A percentile compares a stretch with the other conserved stretches of the same genome.
phyloP scores from a whole-genome alignment of 35 echinoderm and acorn worm species.

The Nesometra sesokonis region DNA sequence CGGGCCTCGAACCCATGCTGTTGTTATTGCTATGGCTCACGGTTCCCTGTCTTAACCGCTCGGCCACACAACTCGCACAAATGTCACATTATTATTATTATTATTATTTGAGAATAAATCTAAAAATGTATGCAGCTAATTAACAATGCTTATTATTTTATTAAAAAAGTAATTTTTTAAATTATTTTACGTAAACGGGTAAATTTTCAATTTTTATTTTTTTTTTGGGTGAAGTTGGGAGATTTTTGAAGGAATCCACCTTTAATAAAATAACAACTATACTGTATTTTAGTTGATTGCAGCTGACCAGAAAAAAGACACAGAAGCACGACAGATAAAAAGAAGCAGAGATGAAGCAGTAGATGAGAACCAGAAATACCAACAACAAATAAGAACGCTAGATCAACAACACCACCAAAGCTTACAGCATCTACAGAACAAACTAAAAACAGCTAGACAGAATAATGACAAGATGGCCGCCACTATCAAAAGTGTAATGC shows the following conservation, averaged over 20 bases:
- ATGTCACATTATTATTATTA: no score
- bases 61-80: no score
- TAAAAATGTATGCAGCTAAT: no score
- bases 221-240: no score
- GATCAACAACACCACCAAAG: not conserved
- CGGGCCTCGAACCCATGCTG: no score
- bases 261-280: not conserved
- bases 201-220: not conserved
- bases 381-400: not conserved
- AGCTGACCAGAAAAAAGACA: not conserved
- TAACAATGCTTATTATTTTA: no score
- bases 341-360: not conserved
- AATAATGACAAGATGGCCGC: conserved; percentile 9
- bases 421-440: not conserved
- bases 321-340: not conserved
- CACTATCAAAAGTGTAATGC: conserved; percentile 6
- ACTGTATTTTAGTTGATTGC: not conserved
- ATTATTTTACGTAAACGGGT: no score
- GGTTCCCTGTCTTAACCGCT: no score
- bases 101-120: no score
- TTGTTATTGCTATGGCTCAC: no score
- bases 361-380: not conserved
- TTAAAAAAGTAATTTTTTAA: no score
- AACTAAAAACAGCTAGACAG: not conserved
- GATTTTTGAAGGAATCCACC: no score